Conservation (phyloP, 1,140 invertebrate genomes). For the Ostrea edulis region DNA sequence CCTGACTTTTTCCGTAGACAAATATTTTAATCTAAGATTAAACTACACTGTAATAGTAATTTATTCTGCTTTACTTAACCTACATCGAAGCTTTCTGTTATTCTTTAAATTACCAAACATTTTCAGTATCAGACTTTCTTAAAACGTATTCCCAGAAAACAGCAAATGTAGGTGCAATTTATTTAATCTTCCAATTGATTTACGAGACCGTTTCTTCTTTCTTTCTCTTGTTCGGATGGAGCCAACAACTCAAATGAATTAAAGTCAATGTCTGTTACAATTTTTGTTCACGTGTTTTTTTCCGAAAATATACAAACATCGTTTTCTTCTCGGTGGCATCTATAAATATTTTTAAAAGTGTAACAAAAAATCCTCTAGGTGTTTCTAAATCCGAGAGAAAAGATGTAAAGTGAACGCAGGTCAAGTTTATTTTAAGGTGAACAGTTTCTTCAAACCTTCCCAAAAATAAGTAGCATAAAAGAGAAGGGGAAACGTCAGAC, state of each 20-base stretch:
- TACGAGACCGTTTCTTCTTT: neutral
- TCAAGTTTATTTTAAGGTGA: neutral
- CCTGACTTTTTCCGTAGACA: neutral
- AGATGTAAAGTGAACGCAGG: neutral
- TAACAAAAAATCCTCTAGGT: neutral
- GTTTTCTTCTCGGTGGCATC: neutral
- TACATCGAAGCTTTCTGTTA: neutral
- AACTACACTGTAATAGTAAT: neutral
- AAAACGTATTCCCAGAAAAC: neutral
- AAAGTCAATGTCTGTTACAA: neutral
- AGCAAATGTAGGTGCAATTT: neutral
- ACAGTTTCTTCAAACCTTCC: neutral
- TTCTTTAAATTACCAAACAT: slow-evolving; percentile 7
- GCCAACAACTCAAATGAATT: slow-evolving; percentile 20
- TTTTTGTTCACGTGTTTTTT: slow-evolving; percentile 9
- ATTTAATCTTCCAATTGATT: neutral
- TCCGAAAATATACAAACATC: neutral
- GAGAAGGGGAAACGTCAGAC: neutral
- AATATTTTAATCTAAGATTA: neutral
- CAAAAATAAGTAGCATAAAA: neutral
- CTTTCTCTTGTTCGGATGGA: neutral
- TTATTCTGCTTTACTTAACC: neutral
- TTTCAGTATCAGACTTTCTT: neutral
- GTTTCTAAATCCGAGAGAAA: neutral
- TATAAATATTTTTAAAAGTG: neutral